Percentiles rank a stretch among this genome's conserved stretches.
These are phyloP conservation scores for Slavum lentiscoides DNA, from an alignment of 2,888 invertebrate species.

Conservation along the genomic window DNA sequence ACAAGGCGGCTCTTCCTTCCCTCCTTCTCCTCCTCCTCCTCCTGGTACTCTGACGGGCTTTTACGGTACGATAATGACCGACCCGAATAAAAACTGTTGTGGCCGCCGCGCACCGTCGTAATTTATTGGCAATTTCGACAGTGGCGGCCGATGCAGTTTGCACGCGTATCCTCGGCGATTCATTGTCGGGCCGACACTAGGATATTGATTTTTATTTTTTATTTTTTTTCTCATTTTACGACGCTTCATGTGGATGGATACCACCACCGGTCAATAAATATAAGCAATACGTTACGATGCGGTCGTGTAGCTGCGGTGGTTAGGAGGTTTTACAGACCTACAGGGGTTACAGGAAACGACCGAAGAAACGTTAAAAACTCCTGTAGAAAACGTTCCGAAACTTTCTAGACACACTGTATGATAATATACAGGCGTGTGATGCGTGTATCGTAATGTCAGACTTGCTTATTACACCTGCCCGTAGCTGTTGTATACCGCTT, in stretches of 20 bases:
- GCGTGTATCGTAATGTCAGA: no score
- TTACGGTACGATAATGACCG: slow-evolving; percentile 47
- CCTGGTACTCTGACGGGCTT: slow-evolving; percentile 2
- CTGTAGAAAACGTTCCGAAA: no score
- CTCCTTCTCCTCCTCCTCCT: no score
- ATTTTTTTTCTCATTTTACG: background rate
- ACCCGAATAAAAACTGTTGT: slow-evolving; percentile 5
- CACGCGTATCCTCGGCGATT: background rate
- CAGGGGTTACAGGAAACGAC: background rate
- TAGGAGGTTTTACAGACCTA: background rate
- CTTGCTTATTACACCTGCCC: background rate
- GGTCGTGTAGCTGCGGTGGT: no score
- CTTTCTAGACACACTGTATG: no score
- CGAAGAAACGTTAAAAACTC: background rate
- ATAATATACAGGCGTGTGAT: no score
- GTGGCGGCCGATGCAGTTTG: background rate
- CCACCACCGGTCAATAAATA: no score
- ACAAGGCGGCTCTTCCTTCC: slow-evolving; percentile 21
- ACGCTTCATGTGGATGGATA: no score
- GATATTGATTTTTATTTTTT: no score
- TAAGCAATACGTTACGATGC: no score
- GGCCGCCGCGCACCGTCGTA: background rate
- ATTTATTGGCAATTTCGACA: slow-evolving; percentile 17
- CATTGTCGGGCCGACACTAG: slow-evolving; percentile 16
- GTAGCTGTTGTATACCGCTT: no score